Conservation (phyloP, 2,113 vertebrate genomes). For the Tursiops truncatus region DNA sequence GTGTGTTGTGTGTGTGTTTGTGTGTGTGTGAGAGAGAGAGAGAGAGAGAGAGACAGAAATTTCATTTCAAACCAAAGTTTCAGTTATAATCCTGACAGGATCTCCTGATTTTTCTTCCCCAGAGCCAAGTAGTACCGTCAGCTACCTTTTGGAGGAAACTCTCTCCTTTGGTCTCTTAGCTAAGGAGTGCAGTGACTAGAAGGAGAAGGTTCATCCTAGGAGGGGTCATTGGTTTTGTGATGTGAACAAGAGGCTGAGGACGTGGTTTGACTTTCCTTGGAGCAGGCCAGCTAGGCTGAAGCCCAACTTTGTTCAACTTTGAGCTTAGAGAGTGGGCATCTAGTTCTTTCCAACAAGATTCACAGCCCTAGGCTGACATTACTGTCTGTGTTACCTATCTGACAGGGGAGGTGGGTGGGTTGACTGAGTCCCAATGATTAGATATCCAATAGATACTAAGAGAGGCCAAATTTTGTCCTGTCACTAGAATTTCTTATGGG, state of each 20-base stretch:
- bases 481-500: constrained; percentile 6
- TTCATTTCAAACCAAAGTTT: constrained; percentile 49
- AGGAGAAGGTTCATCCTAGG: neutral
- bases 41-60: neutral
- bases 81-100: neutral
- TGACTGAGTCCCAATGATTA: neutral
- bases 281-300: neutral
- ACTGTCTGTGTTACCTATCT: neutral
- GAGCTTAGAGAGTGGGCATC: neutral
- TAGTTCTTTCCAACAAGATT: neutral
- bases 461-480: neutral
- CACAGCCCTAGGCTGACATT: neutral
- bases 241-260: neutral
- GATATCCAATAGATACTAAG: neutral
- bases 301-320: neutral
- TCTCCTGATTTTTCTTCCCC: neutral
- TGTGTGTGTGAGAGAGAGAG: neutral
- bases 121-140: neutral
- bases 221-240: constrained; percentile 7
- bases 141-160: neutral
- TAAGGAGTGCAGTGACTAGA: neutral
- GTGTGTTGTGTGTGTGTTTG: too few relatives aligned
- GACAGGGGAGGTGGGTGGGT: neutral
- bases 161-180: neutral
- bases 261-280: neutral